Evolutionary conservation across 2,113 vertebrate species (phyloP).

Genomic region (Camelus dromedarius): DNA sequence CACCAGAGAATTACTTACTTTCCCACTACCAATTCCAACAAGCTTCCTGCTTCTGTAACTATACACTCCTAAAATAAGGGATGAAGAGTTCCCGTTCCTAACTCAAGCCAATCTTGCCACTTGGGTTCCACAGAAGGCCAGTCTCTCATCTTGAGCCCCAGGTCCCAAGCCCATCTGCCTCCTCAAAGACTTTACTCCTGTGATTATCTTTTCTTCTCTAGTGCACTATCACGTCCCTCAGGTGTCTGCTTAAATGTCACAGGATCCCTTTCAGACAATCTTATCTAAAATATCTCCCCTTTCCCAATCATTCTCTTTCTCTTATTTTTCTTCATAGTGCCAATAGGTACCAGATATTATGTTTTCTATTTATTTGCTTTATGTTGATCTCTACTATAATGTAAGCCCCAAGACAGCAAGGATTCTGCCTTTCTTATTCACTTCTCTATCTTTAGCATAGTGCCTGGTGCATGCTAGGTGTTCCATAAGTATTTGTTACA

Average conservation of each 20-base stretch:
- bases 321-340: not conserved
- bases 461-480: not conserved
- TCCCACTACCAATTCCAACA: not conserved
- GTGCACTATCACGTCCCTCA: not conserved
- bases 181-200: not conserved
- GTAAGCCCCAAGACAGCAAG: not conserved
- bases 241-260: not conserved
- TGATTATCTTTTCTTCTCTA: not conserved
- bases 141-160: not conserved
- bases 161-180: not conserved
- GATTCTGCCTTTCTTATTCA: slow-evolving; percentile 23
- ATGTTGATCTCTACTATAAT: not conserved
- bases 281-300: not conserved
- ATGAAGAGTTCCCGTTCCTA: not conserved
- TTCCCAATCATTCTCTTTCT: not conserved
- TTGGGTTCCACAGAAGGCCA: not conserved
- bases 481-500: not conserved
- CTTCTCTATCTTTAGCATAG: not conserved
- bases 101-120: not conserved
- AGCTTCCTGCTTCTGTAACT: not conserved
- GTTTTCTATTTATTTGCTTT: not conserved
- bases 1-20: not conserved
- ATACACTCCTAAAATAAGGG: not conserved
- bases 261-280: not conserved
- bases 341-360: not conserved